phyloP scores from a whole-genome alignment of 2,797 vertebrate species.

The Rhincodon typus region DNA sequence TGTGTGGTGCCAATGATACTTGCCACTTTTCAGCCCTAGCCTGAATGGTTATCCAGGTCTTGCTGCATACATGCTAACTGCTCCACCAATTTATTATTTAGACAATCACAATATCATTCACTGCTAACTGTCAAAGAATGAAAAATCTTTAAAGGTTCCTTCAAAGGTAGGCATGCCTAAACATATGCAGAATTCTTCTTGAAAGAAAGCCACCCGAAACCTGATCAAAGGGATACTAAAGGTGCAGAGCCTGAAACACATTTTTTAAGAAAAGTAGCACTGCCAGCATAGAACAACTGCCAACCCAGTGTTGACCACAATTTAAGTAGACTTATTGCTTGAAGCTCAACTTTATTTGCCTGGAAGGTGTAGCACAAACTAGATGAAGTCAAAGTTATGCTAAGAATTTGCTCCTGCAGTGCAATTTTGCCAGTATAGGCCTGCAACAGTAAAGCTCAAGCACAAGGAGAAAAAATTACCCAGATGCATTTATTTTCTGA shows the following conservation, averaged over 20 bases:
- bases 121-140: neutral
- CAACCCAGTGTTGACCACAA: neutral
- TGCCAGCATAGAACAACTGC: neutral
- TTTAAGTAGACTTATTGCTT: neutral
- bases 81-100: neutral
- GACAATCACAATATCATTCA: neutral
- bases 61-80: neutral
- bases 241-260: neutral
- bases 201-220: neutral
- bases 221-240: neutral
- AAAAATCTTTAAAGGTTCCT: neutral
- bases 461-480: neutral
- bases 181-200: neutral
- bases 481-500: neutral
- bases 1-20: neutral
- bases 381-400: constrained; percentile 40
- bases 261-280: neutral
- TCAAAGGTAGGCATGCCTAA: neutral
- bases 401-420: constrained; percentile 41
- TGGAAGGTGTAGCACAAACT: constrained; percentile 38
- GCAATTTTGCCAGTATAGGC: constrained; percentile 38
- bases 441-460: constrained; percentile 37
- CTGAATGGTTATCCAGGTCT: neutral
- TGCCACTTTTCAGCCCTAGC: neutral
- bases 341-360: constrained; percentile 26